Conservation (phyloP, 2,113 vertebrate genomes). For the Salvelinus alpinus region DNA sequence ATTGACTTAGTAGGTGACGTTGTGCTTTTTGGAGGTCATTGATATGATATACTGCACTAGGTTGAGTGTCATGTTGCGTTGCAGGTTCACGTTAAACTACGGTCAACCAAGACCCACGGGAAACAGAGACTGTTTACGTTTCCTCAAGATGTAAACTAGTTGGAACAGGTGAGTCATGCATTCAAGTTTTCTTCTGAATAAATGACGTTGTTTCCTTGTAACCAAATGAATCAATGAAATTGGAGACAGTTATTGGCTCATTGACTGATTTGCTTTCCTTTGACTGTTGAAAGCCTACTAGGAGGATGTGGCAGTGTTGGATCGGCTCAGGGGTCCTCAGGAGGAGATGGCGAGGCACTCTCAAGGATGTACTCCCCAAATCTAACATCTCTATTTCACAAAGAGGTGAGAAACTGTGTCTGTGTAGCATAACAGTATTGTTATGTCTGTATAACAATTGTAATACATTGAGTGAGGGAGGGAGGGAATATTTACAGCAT, state of each 20-base stretch:
- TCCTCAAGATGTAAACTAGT: neutral
- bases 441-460: too few species aligned
- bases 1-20: neutral
- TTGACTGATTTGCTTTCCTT: neutral
- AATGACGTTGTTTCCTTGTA: neutral
- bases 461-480: too few species aligned
- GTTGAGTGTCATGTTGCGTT: neutral
- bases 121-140: neutral
- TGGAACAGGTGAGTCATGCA: neutral
- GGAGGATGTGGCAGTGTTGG: neutral
- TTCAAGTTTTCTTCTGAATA: neutral
- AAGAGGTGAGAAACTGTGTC: neutral
- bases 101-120: neutral
- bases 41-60: neutral
- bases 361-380: neutral
- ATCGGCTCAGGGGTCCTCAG: neutral
- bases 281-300: neutral
- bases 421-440: neutral
- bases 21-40: neutral
- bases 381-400: neutral
- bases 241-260: neutral
- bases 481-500: too few species aligned
- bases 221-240: neutral
- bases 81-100: neutral
- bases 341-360: neutral